Percentiles rank a stretch among this genome's conserved stretches.
phyloP scores from a whole-genome alignment of 2,888 invertebrate species.

The Alitta virens region DNA sequence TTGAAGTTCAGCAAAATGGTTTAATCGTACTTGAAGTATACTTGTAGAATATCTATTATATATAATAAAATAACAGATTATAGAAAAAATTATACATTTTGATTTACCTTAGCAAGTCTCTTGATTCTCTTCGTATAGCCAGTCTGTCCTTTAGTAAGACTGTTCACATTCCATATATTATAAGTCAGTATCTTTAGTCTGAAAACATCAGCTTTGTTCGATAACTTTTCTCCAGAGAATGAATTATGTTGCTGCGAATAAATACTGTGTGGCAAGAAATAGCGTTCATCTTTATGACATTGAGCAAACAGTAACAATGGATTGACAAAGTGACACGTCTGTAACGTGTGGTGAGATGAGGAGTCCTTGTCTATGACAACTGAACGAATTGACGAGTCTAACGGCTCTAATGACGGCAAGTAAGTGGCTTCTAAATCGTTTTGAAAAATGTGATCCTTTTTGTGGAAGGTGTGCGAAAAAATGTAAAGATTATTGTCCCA shows the following conservation, averaged over 20 bases:
- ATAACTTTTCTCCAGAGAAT: not conserved
- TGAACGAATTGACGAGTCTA: not conserved
- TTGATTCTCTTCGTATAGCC: not conserved
- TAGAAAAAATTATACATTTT: too few species aligned
- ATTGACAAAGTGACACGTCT: not conserved
- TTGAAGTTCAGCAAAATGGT: too few species aligned
- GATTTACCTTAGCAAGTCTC: slow-evolving; percentile 1
- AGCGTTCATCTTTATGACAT: not conserved
- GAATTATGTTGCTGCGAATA: not conserved
- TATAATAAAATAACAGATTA: too few species aligned
- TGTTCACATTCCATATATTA: slow-evolving; percentile 15
- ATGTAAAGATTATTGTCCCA: slow-evolving; percentile 6
- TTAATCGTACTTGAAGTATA: too few species aligned
- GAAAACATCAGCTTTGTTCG: not conserved
- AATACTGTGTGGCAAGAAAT: not conserved
- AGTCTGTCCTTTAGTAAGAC: not conserved
- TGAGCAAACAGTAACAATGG: not conserved
- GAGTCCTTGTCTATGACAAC: not conserved
- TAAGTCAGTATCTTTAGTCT: slow-evolving; percentile 3
- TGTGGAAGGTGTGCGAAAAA: not conserved
- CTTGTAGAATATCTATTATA: too few species aligned
- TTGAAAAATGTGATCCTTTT: not conserved
- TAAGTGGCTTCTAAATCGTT: not conserved
- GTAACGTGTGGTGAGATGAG: too few species aligned
- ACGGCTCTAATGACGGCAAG: not conserved